Percentiles rank a stretch among this genome's conserved stretches.
phyloP scores from a whole-genome alignment of 2,888 invertebrate genomes.

The Hololepta plana region DNA sequence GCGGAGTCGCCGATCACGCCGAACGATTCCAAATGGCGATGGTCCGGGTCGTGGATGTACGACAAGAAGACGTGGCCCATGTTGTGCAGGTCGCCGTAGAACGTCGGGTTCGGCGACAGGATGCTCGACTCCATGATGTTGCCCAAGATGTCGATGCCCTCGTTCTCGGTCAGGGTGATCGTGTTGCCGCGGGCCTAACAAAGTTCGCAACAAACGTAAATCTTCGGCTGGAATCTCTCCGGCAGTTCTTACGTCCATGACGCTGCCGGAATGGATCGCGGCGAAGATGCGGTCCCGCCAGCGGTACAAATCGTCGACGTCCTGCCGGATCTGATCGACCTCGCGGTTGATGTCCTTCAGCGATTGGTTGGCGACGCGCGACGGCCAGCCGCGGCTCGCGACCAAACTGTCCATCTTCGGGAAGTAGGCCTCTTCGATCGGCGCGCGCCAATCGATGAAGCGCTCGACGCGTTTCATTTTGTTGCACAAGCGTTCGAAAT shows the following conservation, averaged over 20 bases:
- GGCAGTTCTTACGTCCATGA: conserved; percentile 35
- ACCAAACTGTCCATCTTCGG: conserved; percentile 60
- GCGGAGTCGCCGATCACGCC: conserved; percentile 66
- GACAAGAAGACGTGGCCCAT: conserved; percentile 59
- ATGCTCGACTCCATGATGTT: conserved; percentile 56
- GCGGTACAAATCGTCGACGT: conserved; percentile 46
- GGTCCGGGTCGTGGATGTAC: conserved; percentile 60
- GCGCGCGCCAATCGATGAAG: conserved; percentile 41
- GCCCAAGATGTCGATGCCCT: conserved; percentile 60
- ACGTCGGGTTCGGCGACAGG: conserved; percentile 42
- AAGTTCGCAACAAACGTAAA: conserved; percentile 2
- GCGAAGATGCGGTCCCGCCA: conserved; percentile 54
- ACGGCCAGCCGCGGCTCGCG: conserved; percentile 53
- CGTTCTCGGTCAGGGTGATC: conserved; percentile 39
- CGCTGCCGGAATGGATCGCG: conserved; percentile 43
- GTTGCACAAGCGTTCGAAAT: conserved; percentile 54
- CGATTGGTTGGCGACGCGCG: conserved; percentile 35
- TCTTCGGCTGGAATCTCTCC: background rate
- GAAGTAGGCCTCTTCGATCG: conserved; percentile 59
- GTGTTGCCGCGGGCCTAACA: conserved; percentile 37
- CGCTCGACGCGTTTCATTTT: conserved; percentile 39
- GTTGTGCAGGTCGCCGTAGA: conserved; percentile 66
- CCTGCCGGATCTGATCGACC: conserved; percentile 42
- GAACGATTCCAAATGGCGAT: conserved; percentile 51
- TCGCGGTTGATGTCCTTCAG: conserved; percentile 44